These are phyloP conservation scores for Onychomys torridus DNA, from an alignment of 2,797 vertebrate genomes.

Conservation along the genomic window DNA sequence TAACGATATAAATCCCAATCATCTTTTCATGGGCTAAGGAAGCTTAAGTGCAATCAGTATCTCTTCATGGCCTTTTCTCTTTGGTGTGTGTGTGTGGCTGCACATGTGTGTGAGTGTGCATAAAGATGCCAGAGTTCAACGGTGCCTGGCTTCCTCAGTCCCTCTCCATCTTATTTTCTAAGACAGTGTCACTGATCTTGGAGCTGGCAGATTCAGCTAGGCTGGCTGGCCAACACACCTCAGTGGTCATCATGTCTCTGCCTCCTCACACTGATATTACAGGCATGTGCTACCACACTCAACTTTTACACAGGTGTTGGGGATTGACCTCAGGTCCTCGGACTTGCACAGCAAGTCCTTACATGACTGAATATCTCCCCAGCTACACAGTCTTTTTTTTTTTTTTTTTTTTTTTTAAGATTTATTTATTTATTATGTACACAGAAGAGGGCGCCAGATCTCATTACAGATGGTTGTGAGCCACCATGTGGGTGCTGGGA, in stretches of 20 bases:
- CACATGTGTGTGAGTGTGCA: background rate
- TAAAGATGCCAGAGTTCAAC: background rate
- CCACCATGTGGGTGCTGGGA: too few species aligned
- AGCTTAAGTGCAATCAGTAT: constrained; percentile 1
- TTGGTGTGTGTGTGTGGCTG: background rate
- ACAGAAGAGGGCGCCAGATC: too few species aligned
- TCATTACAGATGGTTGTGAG: too few species aligned
- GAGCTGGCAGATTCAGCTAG: background rate
- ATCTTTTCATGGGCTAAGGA: background rate
- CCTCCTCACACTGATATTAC: background rate
- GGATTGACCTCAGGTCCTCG: background rate
- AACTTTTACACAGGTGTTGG: background rate
- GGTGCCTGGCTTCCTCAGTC: background rate
- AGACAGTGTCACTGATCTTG: background rate
- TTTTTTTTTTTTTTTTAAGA: too few species aligned
- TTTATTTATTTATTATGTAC: too few species aligned
- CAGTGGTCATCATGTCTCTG: background rate
- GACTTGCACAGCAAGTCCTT: background rate
- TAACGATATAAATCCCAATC: background rate
- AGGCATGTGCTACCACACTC: background rate
- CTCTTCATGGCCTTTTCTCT: background rate
- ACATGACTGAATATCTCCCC: background rate
- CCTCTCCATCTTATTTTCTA: background rate
- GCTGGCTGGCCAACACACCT: background rate
- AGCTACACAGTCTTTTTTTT: background rate